Evolutionary conservation across 2,113 vertebrate genomes (phyloP).

Genomic region (Rousettus leschenaultii): DNA sequence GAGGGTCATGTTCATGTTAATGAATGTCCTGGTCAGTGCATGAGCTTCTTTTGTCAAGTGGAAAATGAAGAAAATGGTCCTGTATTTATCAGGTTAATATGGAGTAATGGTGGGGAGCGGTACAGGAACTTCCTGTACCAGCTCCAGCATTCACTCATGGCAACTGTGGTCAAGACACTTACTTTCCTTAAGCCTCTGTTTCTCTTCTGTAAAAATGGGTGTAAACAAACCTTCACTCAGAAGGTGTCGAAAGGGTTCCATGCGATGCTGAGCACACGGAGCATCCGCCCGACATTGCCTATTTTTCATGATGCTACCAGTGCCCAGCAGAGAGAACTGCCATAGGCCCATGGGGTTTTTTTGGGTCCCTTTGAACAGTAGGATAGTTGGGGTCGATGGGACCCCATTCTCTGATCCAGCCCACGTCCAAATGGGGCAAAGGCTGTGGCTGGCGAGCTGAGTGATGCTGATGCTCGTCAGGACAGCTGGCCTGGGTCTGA

Average conservation of each 20-base stretch:
- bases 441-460: background rate
- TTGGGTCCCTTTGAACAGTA: background rate
- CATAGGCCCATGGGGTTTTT: fast-evolving
- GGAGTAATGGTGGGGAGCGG: fast-evolving
- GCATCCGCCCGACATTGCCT: background rate
- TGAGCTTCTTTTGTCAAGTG: background rate
- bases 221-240: background rate
- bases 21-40: background rate
- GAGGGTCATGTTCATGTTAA: fast-evolving
- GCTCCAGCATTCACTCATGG: background rate
- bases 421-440: fast-evolving
- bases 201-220: background rate
- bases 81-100: fast-evolving
- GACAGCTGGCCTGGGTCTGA: background rate
- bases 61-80: background rate
- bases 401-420: background rate
- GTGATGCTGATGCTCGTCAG: fast-evolving
- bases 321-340: fast-evolving
- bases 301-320: fast-evolving
- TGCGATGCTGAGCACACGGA: fast-evolving
- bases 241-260: background rate
- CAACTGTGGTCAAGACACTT: background rate
- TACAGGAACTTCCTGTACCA: background rate
- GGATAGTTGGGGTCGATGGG: background rate
- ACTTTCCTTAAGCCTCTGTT: background rate